A percentile compares a stretch with the other conserved stretches of the same genome.
Conservation (phyloP, 2,888 invertebrate genomes). For the Stomorhina lunata region DNA sequence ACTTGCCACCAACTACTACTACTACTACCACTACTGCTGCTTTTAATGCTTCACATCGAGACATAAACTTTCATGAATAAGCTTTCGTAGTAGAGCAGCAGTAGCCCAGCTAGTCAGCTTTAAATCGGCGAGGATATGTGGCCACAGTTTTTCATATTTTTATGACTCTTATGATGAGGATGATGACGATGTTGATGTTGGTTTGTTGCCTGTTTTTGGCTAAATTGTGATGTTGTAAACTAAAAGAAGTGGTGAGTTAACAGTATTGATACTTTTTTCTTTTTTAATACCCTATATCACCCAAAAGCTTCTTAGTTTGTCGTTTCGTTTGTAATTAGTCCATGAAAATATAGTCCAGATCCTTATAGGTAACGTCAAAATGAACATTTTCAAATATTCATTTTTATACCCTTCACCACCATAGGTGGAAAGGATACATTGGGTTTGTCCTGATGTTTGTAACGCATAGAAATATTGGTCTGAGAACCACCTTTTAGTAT, state of each 20-base stretch:
- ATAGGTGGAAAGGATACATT: too few species aligned
- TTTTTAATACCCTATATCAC: too few species aligned
- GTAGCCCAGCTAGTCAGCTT: conserved; percentile 14
- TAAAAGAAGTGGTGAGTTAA: conserved; percentile 60
- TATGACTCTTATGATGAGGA: conserved; percentile 47
- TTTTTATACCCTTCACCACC: too few species aligned
- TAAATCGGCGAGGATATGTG: conserved; percentile 54
- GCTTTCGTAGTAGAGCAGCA: not conserved
- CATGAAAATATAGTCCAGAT: too few species aligned
- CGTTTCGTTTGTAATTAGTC: too few species aligned
- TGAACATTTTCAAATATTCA: too few species aligned
- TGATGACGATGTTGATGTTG: conserved; percentile 10
- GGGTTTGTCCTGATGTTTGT: too few species aligned
- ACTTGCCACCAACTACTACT: conserved; percentile 44
- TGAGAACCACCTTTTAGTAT: too few species aligned
- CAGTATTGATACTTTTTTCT: conserved; percentile 36
- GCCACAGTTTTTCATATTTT: conserved; percentile 53
- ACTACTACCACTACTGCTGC: conserved; percentile 7
- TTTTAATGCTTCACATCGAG: conserved; percentile 50
- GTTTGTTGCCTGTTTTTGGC: not conserved
- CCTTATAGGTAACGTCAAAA: too few species aligned
- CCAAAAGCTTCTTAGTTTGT: too few species aligned
- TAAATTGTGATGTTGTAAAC: conserved; percentile 36
- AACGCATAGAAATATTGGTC: too few species aligned
- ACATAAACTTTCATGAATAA: conserved; percentile 70